phyloP scores from a whole-genome alignment of 92 coral and sea anemone genomes.

The Desmophyllum pertusum region DNA sequence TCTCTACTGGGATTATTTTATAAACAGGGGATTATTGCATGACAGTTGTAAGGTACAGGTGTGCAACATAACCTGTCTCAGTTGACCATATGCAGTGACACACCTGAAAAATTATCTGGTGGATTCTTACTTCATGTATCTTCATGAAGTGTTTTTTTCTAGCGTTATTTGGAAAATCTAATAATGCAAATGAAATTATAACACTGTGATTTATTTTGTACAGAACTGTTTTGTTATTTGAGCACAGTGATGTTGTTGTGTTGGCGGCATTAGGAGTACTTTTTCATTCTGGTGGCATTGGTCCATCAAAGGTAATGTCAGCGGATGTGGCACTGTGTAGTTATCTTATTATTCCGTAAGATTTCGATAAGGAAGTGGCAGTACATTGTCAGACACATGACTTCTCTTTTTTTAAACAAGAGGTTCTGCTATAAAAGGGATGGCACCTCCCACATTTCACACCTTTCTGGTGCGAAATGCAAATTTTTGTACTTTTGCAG shows the following conservation, averaged over 20 bases:
- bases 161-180: too few relatives aligned
- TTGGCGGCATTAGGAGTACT: constrained; percentile 93
- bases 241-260: constrained; percentile 91
- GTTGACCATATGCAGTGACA: not conserved
- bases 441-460: too few relatives aligned
- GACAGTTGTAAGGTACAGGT: not conserved
- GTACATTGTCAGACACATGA: not conserved
- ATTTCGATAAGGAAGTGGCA: not conserved
- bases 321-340: not conserved
- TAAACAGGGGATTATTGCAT: not conserved
- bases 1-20: too few relatives aligned
- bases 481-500: too few relatives aligned
- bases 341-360: not conserved
- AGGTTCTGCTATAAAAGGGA: too few relatives aligned
- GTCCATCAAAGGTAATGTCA: constrained; percentile 85
- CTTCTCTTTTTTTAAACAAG: too few relatives aligned
- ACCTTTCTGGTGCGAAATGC: too few relatives aligned
- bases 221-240: constrained; percentile 88
- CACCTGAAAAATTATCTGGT: not conserved
- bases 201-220: not conserved
- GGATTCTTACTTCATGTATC: not conserved
- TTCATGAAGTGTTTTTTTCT: not conserved
- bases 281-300: constrained; percentile 87
- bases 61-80: not conserved
- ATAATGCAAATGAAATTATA: too few relatives aligned